Evolutionary conservation across 2,888 invertebrate species (phyloP).

Genomic region (Trichopoda pennipes): DNA sequence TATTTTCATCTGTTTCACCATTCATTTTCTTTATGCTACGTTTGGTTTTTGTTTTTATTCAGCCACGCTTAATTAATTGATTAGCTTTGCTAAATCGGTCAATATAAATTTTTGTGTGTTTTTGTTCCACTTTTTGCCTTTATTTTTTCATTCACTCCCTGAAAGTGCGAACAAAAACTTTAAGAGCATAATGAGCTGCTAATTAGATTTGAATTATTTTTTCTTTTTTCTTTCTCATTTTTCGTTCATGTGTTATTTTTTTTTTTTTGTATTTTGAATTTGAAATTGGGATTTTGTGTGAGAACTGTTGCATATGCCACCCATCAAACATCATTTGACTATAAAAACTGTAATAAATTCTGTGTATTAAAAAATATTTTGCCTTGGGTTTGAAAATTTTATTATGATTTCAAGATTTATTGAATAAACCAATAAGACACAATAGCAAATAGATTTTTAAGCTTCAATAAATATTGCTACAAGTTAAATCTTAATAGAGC

Average conservation of each 20-base stretch:
- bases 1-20: slow-evolving; percentile 27
- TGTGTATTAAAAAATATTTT: neutral
- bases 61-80: slow-evolving; percentile 77
- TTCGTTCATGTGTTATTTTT: neutral
- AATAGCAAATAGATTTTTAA: too few species aligned
- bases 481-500: too few species aligned
- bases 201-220: slow-evolving; percentile 76
- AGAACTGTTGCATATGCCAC: slow-evolving; percentile 44
- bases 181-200: slow-evolving; percentile 75
- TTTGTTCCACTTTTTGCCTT: slow-evolving; percentile 62
- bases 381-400: neutral
- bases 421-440: neutral
- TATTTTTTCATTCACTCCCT: slow-evolving; percentile 22
- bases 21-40: slow-evolving; percentile 1
- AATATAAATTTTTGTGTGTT: slow-evolving; percentile 74
- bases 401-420: neutral
- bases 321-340: neutral
- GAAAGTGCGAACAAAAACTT: slow-evolving; percentile 24
- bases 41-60: slow-evolving; percentile 61
- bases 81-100: slow-evolving; percentile 80
- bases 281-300: slow-evolving; percentile 27
- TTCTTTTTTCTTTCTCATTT: slow-evolving; percentile 36
- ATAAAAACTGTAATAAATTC: slow-evolving; percentile 17
- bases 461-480: too few species aligned
- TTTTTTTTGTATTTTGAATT: slow-evolving; percentile 3